phyloP scores from a whole-genome alignment of 1,140 invertebrate species.

The Drosophila virilis region DNA sequence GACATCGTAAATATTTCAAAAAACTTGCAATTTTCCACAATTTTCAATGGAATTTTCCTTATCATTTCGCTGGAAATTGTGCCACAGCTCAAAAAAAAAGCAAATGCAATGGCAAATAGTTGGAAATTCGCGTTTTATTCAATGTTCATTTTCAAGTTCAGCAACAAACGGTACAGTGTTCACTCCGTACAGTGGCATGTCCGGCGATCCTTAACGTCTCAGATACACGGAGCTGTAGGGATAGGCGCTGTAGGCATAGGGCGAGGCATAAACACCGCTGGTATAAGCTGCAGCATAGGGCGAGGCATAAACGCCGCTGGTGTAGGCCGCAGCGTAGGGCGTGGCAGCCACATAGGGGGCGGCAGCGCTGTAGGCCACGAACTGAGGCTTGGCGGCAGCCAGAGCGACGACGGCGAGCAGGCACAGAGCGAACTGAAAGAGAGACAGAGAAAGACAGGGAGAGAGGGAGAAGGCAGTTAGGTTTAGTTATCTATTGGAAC shows the following conservation, averaged over 20 bases:
- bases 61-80: slow-evolving; percentile 2
- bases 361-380: slow-evolving; percentile 66
- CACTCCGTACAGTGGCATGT: neutral
- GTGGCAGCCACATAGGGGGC: slow-evolving; percentile 62
- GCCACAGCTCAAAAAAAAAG: slow-evolving; percentile 15
- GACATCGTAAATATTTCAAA: slow-evolving; percentile 64
- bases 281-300: slow-evolving; percentile 68
- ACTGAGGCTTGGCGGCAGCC: slow-evolving; percentile 72
- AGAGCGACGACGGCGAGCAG: slow-evolving; percentile 74
- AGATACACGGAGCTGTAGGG: slow-evolving; percentile 72
- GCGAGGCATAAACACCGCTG: slow-evolving; percentile 66
- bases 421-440: slow-evolving; percentile 68
- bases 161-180: slow-evolving; percentile 45
- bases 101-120: slow-evolving; percentile 55
- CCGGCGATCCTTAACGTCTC: slow-evolving; percentile 42
- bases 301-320: slow-evolving; percentile 60
- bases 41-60: slow-evolving; percentile 1
- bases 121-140: slow-evolving; percentile 30
- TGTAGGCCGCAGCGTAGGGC: slow-evolving; percentile 65
- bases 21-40: neutral
- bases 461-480: neutral
- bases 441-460: neutral
- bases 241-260: slow-evolving; percentile 67
- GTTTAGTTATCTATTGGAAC: neutral
- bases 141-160: slow-evolving; percentile 54